phyloP scores from a whole-genome alignment of 2,113 vertebrate species.

The Pithys albifrons region DNA sequence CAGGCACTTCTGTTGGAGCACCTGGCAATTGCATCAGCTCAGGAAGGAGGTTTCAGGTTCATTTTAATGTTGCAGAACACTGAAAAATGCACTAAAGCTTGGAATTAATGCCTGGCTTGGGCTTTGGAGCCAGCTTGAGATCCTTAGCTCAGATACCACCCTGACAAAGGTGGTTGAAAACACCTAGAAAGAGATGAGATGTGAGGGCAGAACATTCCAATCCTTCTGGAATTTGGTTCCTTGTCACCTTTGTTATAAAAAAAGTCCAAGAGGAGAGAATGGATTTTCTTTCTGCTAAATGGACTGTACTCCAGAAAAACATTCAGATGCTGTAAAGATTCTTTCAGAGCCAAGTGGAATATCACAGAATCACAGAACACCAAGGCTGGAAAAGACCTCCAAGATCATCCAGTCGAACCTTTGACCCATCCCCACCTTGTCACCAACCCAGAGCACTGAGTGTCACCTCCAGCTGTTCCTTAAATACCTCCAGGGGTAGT shows the following conservation, averaged over 20 bases:
- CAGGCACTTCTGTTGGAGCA: neutral
- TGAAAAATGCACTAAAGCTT: constrained; percentile 2
- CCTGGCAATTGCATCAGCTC: neutral
- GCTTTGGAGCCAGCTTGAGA: neutral
- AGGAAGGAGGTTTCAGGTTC: neutral
- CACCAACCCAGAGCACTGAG: no score
- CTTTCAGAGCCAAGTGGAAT: neutral
- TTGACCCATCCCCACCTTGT: no score
- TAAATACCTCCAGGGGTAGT: no score
- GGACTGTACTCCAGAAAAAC: neutral
- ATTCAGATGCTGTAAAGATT: neutral
- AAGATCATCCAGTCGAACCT: no score
- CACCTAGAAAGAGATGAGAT: neutral
- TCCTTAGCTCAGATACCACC: neutral
- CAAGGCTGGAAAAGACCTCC: no score
- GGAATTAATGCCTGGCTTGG: neutral
- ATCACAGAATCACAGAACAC: neutral
- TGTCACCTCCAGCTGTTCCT: no score
- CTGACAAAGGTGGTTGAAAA: neutral
- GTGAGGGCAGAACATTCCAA: neutral
- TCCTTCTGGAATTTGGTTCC: neutral
- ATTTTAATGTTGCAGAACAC: neutral
- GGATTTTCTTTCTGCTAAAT: neutral
- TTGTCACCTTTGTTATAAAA: neutral
- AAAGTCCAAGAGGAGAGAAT: neutral